Percentiles rank a stretch among this genome's conserved stretches.
Conservation (phyloP, 2,113 vertebrate genomes). For the Lanius ludovicianus region DNA sequence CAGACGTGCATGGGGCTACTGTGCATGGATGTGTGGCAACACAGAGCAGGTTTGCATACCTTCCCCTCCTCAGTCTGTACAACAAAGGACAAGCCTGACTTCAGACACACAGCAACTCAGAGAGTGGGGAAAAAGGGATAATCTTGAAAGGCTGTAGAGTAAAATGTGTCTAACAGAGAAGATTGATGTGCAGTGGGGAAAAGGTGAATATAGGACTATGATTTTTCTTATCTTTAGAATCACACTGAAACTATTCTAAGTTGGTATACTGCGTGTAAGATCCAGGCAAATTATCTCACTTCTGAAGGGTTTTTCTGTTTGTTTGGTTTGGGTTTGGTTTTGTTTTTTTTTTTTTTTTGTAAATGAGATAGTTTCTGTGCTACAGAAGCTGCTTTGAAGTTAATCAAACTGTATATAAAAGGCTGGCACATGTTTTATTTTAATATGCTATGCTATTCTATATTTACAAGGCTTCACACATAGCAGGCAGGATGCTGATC, state of each 20-base stretch:
- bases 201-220: not conserved
- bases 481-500: not conserved
- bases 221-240: not conserved
- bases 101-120: not conserved
- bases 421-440: not conserved
- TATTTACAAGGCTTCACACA: not conserved
- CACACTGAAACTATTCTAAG: not conserved
- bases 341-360: not conserved
- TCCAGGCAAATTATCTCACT: not conserved
- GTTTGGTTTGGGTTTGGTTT: not conserved
- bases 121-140: not conserved
- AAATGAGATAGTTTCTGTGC: not conserved
- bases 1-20: accelerated
- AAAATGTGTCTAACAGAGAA: not conserved
- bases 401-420: not conserved
- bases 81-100: not conserved
- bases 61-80: not conserved
- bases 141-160: not conserved
- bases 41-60: not conserved
- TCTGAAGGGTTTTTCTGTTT: not conserved
- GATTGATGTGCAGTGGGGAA: not conserved
- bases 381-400: not conserved
- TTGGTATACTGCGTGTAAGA: not conserved
- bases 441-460: not conserved
- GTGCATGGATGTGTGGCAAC: not conserved